Evolutionary conservation across 2,797 vertebrate species (phyloP).

Genomic region (Cuniculus paca): DNA sequence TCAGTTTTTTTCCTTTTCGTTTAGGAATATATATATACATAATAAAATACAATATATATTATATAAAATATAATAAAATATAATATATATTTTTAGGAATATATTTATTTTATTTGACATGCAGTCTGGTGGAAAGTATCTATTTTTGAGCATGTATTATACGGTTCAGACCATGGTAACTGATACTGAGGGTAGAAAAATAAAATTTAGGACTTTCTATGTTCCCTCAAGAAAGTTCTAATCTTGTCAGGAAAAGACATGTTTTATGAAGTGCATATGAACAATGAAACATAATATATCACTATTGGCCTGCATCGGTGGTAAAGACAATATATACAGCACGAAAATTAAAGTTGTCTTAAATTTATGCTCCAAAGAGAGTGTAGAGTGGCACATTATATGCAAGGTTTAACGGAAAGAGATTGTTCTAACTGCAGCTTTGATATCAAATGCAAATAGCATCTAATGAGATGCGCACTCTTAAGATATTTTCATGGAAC

Average conservation of each 20-base stretch:
- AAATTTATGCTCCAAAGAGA: not conserved
- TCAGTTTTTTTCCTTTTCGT: not conserved
- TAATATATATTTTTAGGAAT: too few relatives aligned
- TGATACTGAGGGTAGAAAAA: not conserved
- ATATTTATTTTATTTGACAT: not conserved
- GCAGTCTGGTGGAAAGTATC: not conserved
- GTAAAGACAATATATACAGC: not conserved
- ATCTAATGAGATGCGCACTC: not conserved
- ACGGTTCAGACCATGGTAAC: not conserved
- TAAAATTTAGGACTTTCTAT: not conserved
- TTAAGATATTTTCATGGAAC: constrained; percentile 38
- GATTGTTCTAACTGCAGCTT: not conserved
- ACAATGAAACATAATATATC: not conserved
- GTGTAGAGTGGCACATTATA: not conserved
- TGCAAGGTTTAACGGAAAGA: not conserved
- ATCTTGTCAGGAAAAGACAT: not conserved
- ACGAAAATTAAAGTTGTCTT: not conserved
- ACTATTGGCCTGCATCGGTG: not conserved
- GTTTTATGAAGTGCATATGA: not conserved
- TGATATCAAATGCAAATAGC: constrained; percentile 24
- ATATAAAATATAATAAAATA: too few relatives aligned
- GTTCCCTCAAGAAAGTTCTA: constrained; percentile 19
- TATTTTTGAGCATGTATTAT: not conserved
- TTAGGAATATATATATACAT: not conserved
- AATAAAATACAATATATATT: too few relatives aligned